Evolutionary conservation across 2,797 vertebrate species (phyloP).

Genomic region (Brachyalestes nurse): DNA sequence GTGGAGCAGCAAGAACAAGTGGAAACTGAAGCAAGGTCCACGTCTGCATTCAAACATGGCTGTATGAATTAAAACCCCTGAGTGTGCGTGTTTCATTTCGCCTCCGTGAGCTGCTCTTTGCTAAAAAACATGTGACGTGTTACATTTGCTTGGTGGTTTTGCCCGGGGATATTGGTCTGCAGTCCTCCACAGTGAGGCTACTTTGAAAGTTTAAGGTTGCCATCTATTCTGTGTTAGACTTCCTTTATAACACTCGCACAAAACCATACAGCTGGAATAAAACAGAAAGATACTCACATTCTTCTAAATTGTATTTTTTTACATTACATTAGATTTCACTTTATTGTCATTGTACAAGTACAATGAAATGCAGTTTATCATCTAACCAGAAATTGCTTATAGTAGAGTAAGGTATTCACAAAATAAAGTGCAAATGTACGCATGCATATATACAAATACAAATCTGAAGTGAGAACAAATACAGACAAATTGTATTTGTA

Average conservation of each 20-base stretch:
- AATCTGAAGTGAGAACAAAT: too few species aligned
- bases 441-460: too few species aligned
- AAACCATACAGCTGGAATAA: conserved; percentile 66
- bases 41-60: conserved; percentile 9
- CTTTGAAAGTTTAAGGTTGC: conserved; percentile 76
- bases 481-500: too few species aligned
- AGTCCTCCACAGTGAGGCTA: conserved; percentile 70
- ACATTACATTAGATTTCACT: too few species aligned
- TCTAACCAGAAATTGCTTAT: too few species aligned
- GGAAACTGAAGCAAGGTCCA: neutral
- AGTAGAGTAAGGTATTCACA: too few species aligned
- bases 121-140: conserved; percentile 54
- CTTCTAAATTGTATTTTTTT: too few species aligned
- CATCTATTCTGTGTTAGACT: conserved; percentile 66
- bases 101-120: conserved; percentile 52
- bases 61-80: conserved; percentile 10
- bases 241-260: conserved; percentile 77
- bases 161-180: conserved; percentile 68
- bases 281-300: conserved; percentile 56
- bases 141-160: conserved; percentile 66
- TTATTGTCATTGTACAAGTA: too few species aligned
- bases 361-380: too few species aligned
- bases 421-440: too few species aligned
- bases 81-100: conserved; percentile 53
- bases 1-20: conserved; percentile 49